A percentile compares a stretch with the other conserved stretches of the same genome.
These are phyloP conservation scores for Lumbricus terrestris DNA, from an alignment of 2,888 invertebrate species.

Conservation along the genomic window DNA sequence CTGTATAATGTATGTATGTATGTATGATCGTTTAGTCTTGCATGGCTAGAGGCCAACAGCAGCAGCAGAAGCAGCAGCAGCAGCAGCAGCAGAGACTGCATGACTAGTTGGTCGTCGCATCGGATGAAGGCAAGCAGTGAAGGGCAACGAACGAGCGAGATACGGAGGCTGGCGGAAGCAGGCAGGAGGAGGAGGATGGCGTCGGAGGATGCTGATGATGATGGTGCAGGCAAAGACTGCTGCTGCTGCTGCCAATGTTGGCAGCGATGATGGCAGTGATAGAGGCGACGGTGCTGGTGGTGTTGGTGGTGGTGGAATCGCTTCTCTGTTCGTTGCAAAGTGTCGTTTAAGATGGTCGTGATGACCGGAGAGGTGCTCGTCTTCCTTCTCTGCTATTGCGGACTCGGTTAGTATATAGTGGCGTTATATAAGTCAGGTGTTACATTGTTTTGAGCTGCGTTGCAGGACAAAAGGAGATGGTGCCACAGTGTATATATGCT, in stretches of 20 bases:
- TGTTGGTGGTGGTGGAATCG: not conserved
- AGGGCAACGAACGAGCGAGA: not conserved
- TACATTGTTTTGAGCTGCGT: not conserved
- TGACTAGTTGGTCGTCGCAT: not conserved
- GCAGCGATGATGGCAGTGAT: not conserved
- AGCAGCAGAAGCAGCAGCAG: no score
- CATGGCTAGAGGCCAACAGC: not conserved
- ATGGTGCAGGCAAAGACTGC: not conserved
- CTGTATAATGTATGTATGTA: not conserved
- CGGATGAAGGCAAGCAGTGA: not conserved
- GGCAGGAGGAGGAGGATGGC: constrained; percentile 12
- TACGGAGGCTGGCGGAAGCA: not conserved
- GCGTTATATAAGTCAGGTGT: not conserved
- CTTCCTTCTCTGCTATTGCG: not conserved
- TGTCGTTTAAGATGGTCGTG: not conserved
- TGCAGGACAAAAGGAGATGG: not conserved
- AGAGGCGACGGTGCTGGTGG: not conserved
- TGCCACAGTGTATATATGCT: not conserved
- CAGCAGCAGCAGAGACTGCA: no score
- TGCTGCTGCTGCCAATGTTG: not conserved
- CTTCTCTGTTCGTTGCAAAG: not conserved
- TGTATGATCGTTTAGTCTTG: not conserved
- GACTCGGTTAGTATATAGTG: not conserved
- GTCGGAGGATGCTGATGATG: not conserved
- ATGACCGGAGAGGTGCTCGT: not conserved